These are phyloP conservation scores for Urechis unicinctus DNA, from an alignment of 2,888 invertebrate species.

Conservation along the genomic window DNA sequence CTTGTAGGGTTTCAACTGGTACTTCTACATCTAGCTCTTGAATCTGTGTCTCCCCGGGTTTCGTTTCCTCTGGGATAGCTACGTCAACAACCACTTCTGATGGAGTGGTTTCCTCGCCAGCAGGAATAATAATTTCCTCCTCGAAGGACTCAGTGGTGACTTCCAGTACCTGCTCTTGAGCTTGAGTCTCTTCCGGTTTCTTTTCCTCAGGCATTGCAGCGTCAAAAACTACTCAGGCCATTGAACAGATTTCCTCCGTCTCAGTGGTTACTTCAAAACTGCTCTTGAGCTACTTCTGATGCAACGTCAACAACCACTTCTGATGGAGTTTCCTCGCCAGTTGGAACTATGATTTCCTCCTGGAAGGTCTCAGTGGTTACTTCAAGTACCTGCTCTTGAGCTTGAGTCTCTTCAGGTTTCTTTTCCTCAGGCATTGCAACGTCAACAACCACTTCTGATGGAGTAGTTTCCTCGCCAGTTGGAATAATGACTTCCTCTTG, in stretches of 20 bases:
- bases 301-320: slow-evolving; percentile 12
- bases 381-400: slow-evolving; percentile 4
- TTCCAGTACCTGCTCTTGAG: not conserved
- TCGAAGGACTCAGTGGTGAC: slow-evolving; percentile 6
- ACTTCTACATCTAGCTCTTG: not conserved
- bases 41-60: not conserved
- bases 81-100: slow-evolving; percentile 10
- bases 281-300: slow-evolving; percentile 8
- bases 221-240: slow-evolving; percentile 10
- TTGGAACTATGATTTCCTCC: slow-evolving; percentile 7
- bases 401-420: slow-evolving; percentile 11
- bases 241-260: no score
- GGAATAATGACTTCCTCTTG: no score
- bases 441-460: no score
- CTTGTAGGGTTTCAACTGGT: no score
- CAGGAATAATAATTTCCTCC: slow-evolving; percentile 6
- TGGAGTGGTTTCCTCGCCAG: slow-evolving; percentile 8
- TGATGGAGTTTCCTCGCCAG: slow-evolving; percentile 11
- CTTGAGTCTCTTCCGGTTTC: slow-evolving; percentile 3
- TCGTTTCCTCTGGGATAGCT: slow-evolving; percentile 5
- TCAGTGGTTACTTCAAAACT: no score
- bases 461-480: no score
- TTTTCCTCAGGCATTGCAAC: no score
- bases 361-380: slow-evolving; percentile 10
- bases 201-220: slow-evolving; percentile 11